Evolutionary conservation across 2,113 vertebrate genomes (phyloP).

Genomic region (Carassius gibelio): DNA sequence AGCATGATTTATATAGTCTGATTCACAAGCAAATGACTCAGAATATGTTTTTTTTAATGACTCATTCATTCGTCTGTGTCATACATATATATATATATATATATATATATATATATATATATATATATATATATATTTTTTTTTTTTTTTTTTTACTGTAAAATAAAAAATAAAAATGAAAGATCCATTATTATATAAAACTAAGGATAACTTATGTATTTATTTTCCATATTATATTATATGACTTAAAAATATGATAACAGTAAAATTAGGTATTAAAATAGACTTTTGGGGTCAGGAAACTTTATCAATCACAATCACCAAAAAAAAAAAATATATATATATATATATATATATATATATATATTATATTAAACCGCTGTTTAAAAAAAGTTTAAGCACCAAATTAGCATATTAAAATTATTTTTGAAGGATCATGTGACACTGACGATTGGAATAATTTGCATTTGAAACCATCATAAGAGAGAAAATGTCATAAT

Average conservation of each 20-base stretch:
- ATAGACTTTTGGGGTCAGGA: neutral
- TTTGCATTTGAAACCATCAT: too few relatives aligned
- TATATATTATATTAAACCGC: too few relatives aligned
- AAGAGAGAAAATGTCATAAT: too few relatives aligned
- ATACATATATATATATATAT: too few relatives aligned
- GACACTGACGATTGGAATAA: neutral
- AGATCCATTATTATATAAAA: neutral
- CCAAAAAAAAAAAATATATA: too few relatives aligned
- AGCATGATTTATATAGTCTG: neutral
- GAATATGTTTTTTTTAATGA: neutral
- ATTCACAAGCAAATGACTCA: neutral
- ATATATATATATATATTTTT: too few relatives aligned
- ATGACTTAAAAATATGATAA: neutral
- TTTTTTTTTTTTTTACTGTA: too few relatives aligned
- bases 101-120: too few relatives aligned
- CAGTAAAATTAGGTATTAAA: neutral
- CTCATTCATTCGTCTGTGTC: neutral
- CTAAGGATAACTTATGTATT: neutral
- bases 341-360: too few relatives aligned
- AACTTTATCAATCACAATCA: too few relatives aligned
- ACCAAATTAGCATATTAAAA: neutral
- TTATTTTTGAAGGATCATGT: neutral
- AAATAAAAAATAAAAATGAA: neutral
- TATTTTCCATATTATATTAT: too few relatives aligned
- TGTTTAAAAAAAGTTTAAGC: neutral